These are phyloP conservation scores for Fragum fragum DNA, from an alignment of 2,888 invertebrate genomes.

Conservation along the genomic window DNA sequence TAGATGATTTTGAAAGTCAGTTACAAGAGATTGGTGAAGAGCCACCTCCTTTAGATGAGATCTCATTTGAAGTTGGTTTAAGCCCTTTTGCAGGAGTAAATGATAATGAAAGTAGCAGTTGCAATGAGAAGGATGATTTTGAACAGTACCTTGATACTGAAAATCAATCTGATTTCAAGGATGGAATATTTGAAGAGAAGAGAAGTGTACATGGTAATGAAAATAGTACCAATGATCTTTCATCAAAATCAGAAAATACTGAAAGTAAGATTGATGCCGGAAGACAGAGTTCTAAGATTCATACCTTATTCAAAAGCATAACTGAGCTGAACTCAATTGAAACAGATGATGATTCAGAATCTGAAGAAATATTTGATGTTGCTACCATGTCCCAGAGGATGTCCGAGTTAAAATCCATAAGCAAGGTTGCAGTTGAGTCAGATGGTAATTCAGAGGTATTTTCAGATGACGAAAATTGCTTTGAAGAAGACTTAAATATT, in stretches of 20 bases:
- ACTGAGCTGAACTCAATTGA: slow-evolving; percentile 61
- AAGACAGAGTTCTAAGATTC: background rate
- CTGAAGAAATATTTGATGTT: slow-evolving; percentile 47
- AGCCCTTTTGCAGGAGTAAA: background rate
- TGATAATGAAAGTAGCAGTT: background rate
- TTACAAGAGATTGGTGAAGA: slow-evolving; percentile 30
- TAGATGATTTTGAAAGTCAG: no score
- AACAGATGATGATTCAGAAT: slow-evolving; percentile 59
- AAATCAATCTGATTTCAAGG: no score
- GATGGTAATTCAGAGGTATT: slow-evolving; percentile 33
- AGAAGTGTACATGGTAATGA: no score
- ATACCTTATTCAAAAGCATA: slow-evolving; percentile 53
- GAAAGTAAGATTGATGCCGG: background rate
- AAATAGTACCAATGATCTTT: no score
- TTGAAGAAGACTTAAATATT: background rate
- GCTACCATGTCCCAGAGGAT: slow-evolving; percentile 40
- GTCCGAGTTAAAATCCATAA: slow-evolving; percentile 45
- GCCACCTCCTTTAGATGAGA: slow-evolving; percentile 55
- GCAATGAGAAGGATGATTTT: no score
- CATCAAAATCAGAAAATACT: background rate
- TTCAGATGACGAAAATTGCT: background rate
- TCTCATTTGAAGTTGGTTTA: slow-evolving; percentile 45
- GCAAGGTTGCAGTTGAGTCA: slow-evolving; percentile 20
- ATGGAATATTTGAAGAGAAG: no score
- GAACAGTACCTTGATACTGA: no score